Base-by-base conservation (phyloP, 2,113 vertebrate species). In the Rhea pennata region DNA sequence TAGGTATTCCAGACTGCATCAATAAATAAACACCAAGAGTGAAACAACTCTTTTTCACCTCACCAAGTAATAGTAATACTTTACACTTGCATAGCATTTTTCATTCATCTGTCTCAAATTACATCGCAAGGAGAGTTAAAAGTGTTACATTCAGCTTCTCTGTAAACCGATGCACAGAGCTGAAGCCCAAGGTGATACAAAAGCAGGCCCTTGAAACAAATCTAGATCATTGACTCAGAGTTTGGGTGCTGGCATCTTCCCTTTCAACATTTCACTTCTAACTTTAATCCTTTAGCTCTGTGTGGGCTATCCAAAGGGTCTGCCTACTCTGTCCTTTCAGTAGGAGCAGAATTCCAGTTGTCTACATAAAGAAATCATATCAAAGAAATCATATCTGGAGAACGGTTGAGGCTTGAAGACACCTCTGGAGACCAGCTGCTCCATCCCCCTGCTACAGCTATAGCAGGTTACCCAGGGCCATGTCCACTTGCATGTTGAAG, bases 401-500 rank as follows among this genome's bases (percentile, higher is more conserved):
- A 0, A 0, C 24, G 62, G 24, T n/a, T n/a, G 64, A 39, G 59
- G 36, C 27, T 36, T 50, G 15, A 0, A 6, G 58, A 24, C 19
- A 67, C 27, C 66, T 72, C 74, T 31, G 39, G 24, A 56, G 19
- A n/a, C 40, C 77, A 36, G 14, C 51, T 51, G 56, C 26, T 6
- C 75, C 69, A 80, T 1, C 67, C 50, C 22, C 69, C 17, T 0
- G 0, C 42, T n/a, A 31, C 42, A 71, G 56, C 23, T 56, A 40
- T 42, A 84, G 51, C 31, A 31, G 59, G 24, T 24, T 70, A 29
- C 71, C 62, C 50, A 39, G 27, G 46, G 39, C 51, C 88, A 58
- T 1, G 1, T 27, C 50, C 59, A 21, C 1, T 12, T 1, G 0
- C 2, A 9, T 62, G 84, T 27, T 54, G 16, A 44, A 29, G 7